Evolutionary conservation across 2,888 invertebrate genomes (phyloP).

Genomic region (Hydriomena furcata): DNA sequence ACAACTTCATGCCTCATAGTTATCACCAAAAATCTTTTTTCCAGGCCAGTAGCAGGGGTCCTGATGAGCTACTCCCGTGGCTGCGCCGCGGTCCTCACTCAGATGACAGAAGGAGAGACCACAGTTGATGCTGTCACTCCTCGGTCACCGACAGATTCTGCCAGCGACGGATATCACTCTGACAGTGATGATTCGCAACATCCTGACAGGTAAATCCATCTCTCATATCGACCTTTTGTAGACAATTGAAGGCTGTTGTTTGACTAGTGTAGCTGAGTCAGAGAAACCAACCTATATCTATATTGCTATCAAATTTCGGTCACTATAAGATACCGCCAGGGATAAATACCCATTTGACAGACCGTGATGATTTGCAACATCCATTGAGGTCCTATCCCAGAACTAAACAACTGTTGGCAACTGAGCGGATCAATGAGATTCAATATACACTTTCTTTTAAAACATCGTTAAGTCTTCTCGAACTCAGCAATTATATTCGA

Average conservation of each 20-base stretch:
- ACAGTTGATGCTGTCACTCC: constrained; percentile 62
- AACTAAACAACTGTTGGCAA: too few species aligned
- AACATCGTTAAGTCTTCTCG: too few species aligned
- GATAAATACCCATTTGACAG: too few species aligned
- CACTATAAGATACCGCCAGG: too few species aligned
- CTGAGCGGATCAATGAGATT: too few species aligned
- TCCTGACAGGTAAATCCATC: constrained; percentile 60
- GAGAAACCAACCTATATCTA: too few species aligned
- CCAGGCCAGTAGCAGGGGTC: constrained; percentile 87
- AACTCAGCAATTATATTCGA: too few species aligned
- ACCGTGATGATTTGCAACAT: too few species aligned
- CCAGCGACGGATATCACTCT: constrained; percentile 93
- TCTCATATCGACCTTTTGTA: not conserved
- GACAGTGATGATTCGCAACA: constrained; percentile 86
- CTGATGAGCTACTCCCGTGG: constrained; percentile 90
- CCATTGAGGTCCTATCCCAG: too few species aligned
- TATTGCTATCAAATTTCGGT: not conserved
- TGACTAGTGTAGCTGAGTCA: too few species aligned
- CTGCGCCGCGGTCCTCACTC: constrained; percentile 88
- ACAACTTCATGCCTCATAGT: too few species aligned
- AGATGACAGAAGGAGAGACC: constrained; percentile 85
- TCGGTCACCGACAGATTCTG: constrained; percentile 74
- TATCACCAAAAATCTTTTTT: constrained; percentile 41
- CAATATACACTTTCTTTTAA: too few species aligned
- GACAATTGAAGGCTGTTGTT: not conserved